Conservation (phyloP, 2,888 invertebrate genomes). For the Pristionchus entomophagus region DNA sequence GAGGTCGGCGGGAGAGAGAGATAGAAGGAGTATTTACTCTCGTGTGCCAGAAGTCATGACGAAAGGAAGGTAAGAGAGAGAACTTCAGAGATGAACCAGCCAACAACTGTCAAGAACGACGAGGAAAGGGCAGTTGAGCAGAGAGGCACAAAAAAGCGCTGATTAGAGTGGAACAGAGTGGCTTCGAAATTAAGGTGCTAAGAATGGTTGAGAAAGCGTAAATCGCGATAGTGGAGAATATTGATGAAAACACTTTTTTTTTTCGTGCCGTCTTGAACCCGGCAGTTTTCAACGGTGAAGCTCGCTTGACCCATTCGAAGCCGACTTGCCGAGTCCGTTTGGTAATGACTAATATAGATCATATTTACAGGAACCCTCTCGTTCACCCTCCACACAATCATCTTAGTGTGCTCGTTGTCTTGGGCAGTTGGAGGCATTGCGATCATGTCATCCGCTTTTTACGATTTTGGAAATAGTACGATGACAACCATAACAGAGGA, state of each 20-base stretch:
- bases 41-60: neutral
- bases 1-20: neutral
- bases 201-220: too few relatives aligned
- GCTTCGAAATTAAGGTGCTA: too few relatives aligned
- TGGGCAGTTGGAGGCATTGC: conserved; percentile 56
- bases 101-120: neutral
- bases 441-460: conserved; percentile 55
- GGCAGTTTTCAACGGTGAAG: too few relatives aligned
- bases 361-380: neutral
- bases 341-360: too few relatives aligned
- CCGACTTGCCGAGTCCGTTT: too few relatives aligned
- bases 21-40: neutral
- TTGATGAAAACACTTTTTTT: too few relatives aligned
- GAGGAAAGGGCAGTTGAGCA: neutral
- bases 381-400: conserved; percentile 3
- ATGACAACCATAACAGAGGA: conserved; percentile 48
- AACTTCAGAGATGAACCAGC: too few relatives aligned
- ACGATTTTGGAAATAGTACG: conserved; percentile 52
- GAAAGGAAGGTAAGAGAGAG: neutral
- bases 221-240: too few relatives aligned
- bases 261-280: too few relatives aligned
- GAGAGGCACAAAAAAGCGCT: neutral
- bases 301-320: too few relatives aligned
- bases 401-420: conserved; percentile 52
- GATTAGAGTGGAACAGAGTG: too few relatives aligned